Percentiles rank a stretch among this genome's conserved stretches.
These are phyloP conservation scores for Oceanodroma tethys DNA, from an alignment of 2,113 vertebrate genomes.

Conservation along the genomic window DNA sequence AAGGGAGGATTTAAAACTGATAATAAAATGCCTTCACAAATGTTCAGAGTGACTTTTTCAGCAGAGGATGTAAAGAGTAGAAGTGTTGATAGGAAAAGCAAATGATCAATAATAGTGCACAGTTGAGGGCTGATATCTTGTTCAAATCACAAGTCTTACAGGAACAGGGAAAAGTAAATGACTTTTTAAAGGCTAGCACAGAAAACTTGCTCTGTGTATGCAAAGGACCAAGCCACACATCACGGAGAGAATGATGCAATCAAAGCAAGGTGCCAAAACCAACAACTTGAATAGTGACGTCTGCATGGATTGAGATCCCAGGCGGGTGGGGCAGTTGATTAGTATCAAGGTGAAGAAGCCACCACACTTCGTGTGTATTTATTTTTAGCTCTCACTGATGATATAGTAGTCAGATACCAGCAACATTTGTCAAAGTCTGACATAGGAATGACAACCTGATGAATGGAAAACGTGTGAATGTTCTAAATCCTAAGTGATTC, in stretches of 20 bases:
- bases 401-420: neutral
- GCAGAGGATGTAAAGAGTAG: neutral
- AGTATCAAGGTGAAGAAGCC: neutral
- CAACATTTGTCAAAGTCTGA: neutral
- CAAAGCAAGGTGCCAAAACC: neutral
- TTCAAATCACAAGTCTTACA: neutral
- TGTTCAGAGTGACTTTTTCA: neutral
- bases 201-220: neutral
- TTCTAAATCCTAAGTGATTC: neutral
- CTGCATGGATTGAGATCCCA: neutral
- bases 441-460: slow-evolving; percentile 6
- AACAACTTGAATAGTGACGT: neutral
- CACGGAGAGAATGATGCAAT: neutral
- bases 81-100: neutral
- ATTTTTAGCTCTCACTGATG: slow-evolving; percentile 7
- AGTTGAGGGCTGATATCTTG: neutral
- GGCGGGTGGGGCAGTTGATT: neutral
- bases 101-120: neutral
- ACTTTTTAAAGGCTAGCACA: neutral
- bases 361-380: neutral
- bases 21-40: neutral
- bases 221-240: neutral
- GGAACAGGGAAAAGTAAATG: neutral
- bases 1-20: neutral
- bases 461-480: slow-evolving; percentile 2